Evolutionary conservation across 2,888 invertebrate species (phyloP).

Genomic region (Cordilura impudica): DNA sequence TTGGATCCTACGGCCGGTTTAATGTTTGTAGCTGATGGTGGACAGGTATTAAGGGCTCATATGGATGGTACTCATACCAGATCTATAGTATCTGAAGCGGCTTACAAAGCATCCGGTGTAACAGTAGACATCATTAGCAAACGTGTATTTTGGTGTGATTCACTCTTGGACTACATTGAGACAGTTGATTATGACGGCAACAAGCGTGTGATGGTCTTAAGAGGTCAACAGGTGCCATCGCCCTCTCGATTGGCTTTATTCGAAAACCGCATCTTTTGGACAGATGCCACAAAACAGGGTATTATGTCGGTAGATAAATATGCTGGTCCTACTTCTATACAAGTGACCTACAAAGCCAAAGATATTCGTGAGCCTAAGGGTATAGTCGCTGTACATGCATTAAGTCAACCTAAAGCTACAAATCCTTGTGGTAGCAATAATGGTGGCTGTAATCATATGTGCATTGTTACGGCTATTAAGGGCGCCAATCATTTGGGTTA

Average conservation of each 20-base stretch:
- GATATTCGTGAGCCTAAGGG: conserved; percentile 91
- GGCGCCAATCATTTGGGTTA: conserved; percentile 87
- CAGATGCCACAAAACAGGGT: conserved; percentile 93
- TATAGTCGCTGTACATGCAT: conserved; percentile 87
- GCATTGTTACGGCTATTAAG: conserved; percentile 89
- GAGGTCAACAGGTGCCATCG: conserved; percentile 91
- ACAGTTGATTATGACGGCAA: conserved; percentile 95
- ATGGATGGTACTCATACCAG: conserved; percentile 95
- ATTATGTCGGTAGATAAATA: conserved; percentile 92
- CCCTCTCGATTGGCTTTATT: conserved; percentile 90
- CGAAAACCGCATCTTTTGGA: conserved; percentile 93
- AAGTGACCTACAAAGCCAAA: conserved; percentile 87
- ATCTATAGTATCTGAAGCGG: conserved; percentile 92
- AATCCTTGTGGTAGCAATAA: conserved; percentile 93
- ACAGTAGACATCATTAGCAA: conserved; percentile 93
- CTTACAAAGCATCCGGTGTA: conserved; percentile 95
- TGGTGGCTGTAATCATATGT: conserved; percentile 95
- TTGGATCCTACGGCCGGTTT: conserved; percentile 94
- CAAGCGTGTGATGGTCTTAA: conserved; percentile 87
- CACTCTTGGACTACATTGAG: conserved; percentile 95
- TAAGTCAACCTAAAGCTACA: conserved; percentile 86
- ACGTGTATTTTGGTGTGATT: conserved; percentile 97
- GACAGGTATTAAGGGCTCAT: conserved; percentile 90
- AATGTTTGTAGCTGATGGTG: conserved; percentile 92
- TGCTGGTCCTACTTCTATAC: conserved; percentile 87